Base-by-base conservation (phyloP, 1,140 invertebrate genomes). In the Hycleus cichorii region DNA sequence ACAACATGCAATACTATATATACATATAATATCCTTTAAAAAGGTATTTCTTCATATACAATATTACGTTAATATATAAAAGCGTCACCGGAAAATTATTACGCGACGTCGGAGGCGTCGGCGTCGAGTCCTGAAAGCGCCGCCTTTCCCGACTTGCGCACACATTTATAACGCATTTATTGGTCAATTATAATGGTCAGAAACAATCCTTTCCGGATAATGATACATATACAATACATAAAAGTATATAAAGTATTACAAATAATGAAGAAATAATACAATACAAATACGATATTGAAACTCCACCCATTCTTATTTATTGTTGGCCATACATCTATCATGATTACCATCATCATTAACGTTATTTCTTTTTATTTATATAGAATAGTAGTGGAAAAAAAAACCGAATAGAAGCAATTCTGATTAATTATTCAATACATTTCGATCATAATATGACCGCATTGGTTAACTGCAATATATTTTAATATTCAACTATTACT, bases 1-100 rank as follows among this genome's bases (percentile, higher is more conserved):
- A 32, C 54, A 60, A 50, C 59, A 62, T 64, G 64, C 49, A 62
- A 63, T 52, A 54, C 60, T 65, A 59, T 50, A 61, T 32, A 61
- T 57, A 50, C 53, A 51, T 43, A 52, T 59, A 60, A 57, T 58
- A 58, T 58, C 46, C 32, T 3, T 7, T 18, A 18, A 18, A 18
- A 32, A 32, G 4, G 7, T 32, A 32, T 32, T 32, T 32, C 32
- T 32, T 32, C 32, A 32, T 32, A 18, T 18, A 18, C 18, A 18
- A 57, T 60, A 61, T 59, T 51, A 48, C 59, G 52, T 12, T 39
- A 48, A 38, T 24, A 53, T 63, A 58, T 32, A 7, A 32, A 32
- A 32, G 61, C 55, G 63, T 64, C 61, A 51, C 59, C 61, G 61
- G 45, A 59, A 64, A 50, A 47, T 49, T 58, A 51, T 58, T 58